These are phyloP conservation scores for Halichondria panicea DNA, from an alignment of 37 sponge, comb jelly and placozoan species.

Conservation along the genomic window DNA sequence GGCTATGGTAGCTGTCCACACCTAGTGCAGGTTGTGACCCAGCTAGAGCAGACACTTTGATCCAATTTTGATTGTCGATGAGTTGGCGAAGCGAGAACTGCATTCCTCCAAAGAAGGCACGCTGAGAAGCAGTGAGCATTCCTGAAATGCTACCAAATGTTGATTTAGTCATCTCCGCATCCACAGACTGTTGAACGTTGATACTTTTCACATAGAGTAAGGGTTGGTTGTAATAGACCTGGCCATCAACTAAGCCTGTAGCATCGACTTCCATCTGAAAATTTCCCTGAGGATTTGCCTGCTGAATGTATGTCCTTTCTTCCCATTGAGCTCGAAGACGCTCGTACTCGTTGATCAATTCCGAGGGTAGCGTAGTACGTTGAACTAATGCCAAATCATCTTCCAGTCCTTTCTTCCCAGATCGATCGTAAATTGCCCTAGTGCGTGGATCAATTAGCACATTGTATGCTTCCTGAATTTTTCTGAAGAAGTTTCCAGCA, in stretches of 20 bases:
- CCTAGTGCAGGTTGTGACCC: conserved; percentile 22
- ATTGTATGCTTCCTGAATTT: conserved; percentile 86
- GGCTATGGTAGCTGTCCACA: conserved; percentile 42
- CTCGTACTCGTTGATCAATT: conserved; percentile 81
- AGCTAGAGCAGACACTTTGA: conserved; percentile 25
- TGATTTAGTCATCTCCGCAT: conserved; percentile 50
- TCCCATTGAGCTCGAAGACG: conserved; percentile 69
- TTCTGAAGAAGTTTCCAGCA: conserved; percentile 68
- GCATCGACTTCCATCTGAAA: conserved; percentile 66
- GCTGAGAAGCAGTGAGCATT: conserved; percentile 4
- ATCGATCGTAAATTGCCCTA: conserved; percentile 85
- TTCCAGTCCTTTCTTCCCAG: conserved; percentile 84
- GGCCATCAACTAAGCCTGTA: conserved; percentile 32
- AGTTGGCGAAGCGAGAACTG: conserved; percentile 41
- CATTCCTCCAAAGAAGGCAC: conserved; percentile 30
- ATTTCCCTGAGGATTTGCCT: conserved; percentile 49
- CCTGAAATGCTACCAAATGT: conserved; percentile 29
- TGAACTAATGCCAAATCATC: conserved; percentile 64
- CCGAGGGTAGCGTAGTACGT: conserved; percentile 67
- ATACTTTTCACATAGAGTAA: conserved; percentile 29
- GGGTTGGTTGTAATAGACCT: neutral
- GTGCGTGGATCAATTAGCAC: conserved; percentile 81
- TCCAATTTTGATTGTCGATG: conserved; percentile 57
- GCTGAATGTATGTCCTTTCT: conserved; percentile 77
- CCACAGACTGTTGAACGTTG: conserved; percentile 47